Base-by-base conservation (phyloP, 2,888 invertebrate species). In the Pelosia muscerda region DNA sequence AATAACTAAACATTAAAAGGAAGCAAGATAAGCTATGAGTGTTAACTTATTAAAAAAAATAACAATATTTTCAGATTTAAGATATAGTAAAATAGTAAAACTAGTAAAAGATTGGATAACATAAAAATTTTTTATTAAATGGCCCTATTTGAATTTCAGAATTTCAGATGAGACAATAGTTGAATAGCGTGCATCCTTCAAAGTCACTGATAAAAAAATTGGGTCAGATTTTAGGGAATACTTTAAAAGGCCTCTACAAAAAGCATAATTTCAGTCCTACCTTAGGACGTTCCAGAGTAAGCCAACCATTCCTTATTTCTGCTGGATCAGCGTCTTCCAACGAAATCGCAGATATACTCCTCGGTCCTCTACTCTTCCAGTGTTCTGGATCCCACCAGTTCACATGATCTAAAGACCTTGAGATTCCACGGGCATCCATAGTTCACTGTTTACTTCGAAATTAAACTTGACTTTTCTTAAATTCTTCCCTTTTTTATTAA, bases 381-480 rank as follows among this genome's bases (percentile, higher is more conserved):
- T 90, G 88, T 60, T 89, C 88, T 25, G 92, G 89, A 38, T 92
- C 88, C 93, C 94, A 94, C 94, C 94, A 95, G 73, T 92, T 88
- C 15, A 90, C 88, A 54, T 90, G 86, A 72, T 94, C 91, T 65
- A 90, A 71, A 0, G 92, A 92, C 25, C 86, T 85, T 11, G 90
- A 90, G 42, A 89, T 82, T 25, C 90, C 86, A n/a, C 83, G 81
- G 0, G 89, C 83, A 23, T 86, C 86, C 92, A 93, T 93, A 4
- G 60, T 71, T 53, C 1, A 76, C 53, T 23, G 57, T 60, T 42
- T 60, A 61, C 6, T 59, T 9, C 22, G 10, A 34, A 54, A 55
- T 19, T n/a, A 11, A 9, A 11, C 9, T 22, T 57, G 19, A 53
- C 23, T 54, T 53, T n/a, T 54, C 0, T 22, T 23, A 2, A 56